Percentiles rank a stretch among this genome's conserved stretches.
These are phyloP conservation scores for Steinernema feltiae DNA, from an alignment of 1,140 invertebrate genomes.

Conservation along the genomic window DNA sequence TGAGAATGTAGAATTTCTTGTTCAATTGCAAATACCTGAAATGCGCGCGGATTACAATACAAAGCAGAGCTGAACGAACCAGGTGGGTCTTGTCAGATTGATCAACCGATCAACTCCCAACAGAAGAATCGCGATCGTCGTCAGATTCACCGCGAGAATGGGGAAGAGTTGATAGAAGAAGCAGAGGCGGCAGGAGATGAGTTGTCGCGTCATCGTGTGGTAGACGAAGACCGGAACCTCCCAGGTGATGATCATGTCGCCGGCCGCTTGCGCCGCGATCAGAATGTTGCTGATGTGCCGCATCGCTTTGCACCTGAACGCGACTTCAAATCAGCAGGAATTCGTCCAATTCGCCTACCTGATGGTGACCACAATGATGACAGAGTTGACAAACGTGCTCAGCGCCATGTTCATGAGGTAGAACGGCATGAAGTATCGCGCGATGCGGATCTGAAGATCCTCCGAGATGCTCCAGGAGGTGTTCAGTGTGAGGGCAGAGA, in stretches of 20 bases:
- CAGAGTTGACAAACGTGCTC: background rate
- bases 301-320: background rate
- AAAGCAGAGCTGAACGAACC: too few species aligned
- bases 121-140: background rate
- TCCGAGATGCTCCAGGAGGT: background rate
- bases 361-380: background rate
- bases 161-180: background rate
- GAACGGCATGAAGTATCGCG: background rate
- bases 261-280: background rate
- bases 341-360: background rate
- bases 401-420: background rate
- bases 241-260: background rate
- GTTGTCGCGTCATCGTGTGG: background rate
- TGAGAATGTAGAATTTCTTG: background rate
- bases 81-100: background rate
- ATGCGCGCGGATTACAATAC: too few species aligned
- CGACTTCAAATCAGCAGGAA: background rate
- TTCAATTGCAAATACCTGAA: background rate
- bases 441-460: background rate
- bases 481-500: too few species aligned
- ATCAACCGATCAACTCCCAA: background rate
- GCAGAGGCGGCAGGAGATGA: background rate
- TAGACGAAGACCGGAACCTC: background rate
- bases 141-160: background rate
- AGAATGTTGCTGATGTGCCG: background rate